Evolutionary conservation across 2,113 vertebrate genomes (phyloP), one percentile per base, ranked within the genome.

Genomic region (Eleginops maclovinus): DNA sequence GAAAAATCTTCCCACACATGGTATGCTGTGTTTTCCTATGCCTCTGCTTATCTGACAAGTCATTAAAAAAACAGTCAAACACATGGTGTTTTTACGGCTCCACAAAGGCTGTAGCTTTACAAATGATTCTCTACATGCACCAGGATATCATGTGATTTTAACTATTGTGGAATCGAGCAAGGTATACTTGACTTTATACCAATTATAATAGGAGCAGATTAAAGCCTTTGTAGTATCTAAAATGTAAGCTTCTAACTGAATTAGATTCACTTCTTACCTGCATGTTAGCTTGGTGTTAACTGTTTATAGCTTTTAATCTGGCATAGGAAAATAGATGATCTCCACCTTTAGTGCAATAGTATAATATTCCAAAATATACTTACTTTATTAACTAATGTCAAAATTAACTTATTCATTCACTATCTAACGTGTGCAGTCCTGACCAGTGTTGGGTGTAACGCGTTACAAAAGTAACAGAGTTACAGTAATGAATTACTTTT

Each of bases 1-100:
- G 41, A 73, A 66, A 53, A 44, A 40, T 60, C 58, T 54, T 63
- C 55, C 73, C 69, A 72, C 70, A 75, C 69, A 58, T 71, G 68
- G 54, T 67, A 11, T 28, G 65, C 68, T 85, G 80, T 63, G 83
- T 67, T 73, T 64, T 73, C 50, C 28, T 17, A 3, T 16, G 51
- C 24, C 55, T 67, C 31, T 51, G 61, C 71, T 83, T 56, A 53
- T 68, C 43, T 67, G 49, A 79, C 54, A 43, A 66, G 67, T 72
- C 55, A 64, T 81, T 58, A 58, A 16, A 74, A 3, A 31, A 11
- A 44, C 21, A 76, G 31, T 58, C 56, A 22, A 56, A 51, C 43
- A 8, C 53, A 40, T 13, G 58, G 56, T 19, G 46, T 74, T 83
- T 4, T 16, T 50, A 61, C n/a, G 44, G 16, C 51, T 36, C 26